phyloP scores from a whole-genome alignment of 2,797 vertebrate species.

The Acanthiza pusilla region DNA sequence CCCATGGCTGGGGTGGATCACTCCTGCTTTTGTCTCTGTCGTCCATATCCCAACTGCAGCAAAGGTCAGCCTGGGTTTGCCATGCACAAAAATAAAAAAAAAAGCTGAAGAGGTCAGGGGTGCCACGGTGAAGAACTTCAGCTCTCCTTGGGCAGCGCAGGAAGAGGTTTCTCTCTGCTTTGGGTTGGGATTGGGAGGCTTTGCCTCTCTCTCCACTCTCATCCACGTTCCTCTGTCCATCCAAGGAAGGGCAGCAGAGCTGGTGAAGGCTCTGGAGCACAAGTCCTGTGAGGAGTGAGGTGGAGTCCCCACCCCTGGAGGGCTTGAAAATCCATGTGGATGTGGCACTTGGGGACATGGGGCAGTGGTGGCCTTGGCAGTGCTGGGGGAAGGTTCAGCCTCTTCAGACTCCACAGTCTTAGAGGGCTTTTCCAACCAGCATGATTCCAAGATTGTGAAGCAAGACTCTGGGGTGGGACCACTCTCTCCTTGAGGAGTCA shows the following conservation, averaged over 20 bases:
- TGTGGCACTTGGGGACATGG: background rate
- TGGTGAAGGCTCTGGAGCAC: background rate
- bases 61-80: background rate
- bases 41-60: background rate
- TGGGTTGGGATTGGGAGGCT: background rate
- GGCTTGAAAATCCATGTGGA: background rate
- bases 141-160: background rate
- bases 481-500: background rate
- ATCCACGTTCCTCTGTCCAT: background rate
- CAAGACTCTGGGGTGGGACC: background rate
- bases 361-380: background rate
- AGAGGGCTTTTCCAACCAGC: background rate
- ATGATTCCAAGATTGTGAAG: background rate
- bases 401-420: accelerated
- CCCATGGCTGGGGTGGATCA: background rate
- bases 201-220: background rate
- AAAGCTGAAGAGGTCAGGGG: background rate
- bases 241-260: background rate
- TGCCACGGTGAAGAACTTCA: accelerated
- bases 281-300: background rate
- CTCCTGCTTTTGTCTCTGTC: background rate
- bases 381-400: background rate
- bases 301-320: background rate
- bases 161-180: background rate
- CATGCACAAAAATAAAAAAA: accelerated